Conservation (phyloP, 2,797 vertebrate genomes). For the Cyprinella venusta region DNA sequence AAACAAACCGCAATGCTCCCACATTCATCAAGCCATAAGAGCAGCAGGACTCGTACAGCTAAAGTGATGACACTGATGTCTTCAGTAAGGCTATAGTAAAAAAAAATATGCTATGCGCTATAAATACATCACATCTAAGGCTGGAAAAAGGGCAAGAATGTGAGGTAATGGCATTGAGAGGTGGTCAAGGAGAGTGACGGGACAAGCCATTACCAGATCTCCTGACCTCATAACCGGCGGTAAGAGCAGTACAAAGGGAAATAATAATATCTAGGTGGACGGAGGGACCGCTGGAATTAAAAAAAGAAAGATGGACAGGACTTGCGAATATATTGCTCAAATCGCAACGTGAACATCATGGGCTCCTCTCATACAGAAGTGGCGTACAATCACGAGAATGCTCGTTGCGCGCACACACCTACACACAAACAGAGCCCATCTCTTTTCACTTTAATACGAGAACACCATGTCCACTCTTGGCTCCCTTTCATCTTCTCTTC, state of each 20-base stretch:
- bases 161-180: constrained; percentile 20
- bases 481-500: constrained; percentile 75
- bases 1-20: constrained; percentile 7
- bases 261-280: constrained; percentile 33
- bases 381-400: constrained; percentile 52
- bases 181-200: constrained; percentile 33
- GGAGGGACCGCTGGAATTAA: constrained; percentile 14
- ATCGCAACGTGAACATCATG: constrained; percentile 64
- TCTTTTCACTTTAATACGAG: constrained; percentile 70
- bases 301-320: constrained; percentile 65
- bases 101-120: constrained; percentile 19
- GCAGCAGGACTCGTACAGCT: background rate
- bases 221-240: constrained; percentile 35
- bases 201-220: constrained; percentile 37
- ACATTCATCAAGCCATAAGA: constrained; percentile 4
- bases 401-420: constrained; percentile 42
- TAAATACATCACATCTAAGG: constrained; percentile 8
- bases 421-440: constrained; percentile 59
- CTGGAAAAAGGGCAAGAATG: constrained; percentile 29
- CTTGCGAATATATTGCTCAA: constrained; percentile 19
- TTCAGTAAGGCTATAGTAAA: background rate
- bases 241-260: constrained; percentile 2
- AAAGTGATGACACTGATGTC: constrained; percentile 15
- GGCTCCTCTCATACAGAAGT: constrained; percentile 25
- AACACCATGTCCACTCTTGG: constrained; percentile 71